Evolutionary conservation across 2,113 vertebrate species (phyloP).

Genomic region (Cromileptes altivelis): DNA sequence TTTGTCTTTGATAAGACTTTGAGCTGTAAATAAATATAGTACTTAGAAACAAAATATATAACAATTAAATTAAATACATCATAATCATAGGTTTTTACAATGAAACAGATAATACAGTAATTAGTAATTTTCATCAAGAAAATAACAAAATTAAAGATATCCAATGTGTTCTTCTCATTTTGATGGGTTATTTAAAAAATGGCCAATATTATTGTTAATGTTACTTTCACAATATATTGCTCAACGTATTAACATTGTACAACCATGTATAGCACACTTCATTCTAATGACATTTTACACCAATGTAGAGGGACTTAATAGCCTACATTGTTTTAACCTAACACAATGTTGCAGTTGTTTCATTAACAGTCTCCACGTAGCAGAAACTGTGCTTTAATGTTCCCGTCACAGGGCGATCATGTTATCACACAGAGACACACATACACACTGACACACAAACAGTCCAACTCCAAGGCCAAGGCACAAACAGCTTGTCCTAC

Average conservation of each 20-base stretch:
- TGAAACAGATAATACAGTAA: not conserved
- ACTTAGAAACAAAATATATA: not conserved
- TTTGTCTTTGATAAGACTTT: not conserved
- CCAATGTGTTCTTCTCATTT: not conserved
- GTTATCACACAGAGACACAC: not conserved
- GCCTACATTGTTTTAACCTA: not conserved
- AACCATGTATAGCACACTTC: not conserved
- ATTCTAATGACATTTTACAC: not conserved
- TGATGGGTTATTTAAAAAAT: not conserved
- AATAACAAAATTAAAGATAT: not conserved
- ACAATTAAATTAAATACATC: no score
- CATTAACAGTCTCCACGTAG: not conserved
- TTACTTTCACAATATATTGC: not conserved
- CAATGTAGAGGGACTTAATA: not conserved
- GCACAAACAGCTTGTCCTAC: slow-evolving; percentile 85
- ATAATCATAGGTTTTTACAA: no score
- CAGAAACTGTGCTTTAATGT: not conserved
- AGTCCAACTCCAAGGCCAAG: slow-evolving; percentile 2
- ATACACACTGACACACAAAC: not conserved
- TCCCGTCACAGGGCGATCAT: not conserved
- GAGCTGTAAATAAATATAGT: not conserved
- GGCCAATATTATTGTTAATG: not conserved
- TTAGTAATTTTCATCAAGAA: not conserved
- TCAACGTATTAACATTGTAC: not conserved
- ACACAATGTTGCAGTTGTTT: not conserved